Conservation (phyloP, 2,888 invertebrate genomes). For the Lithosia quadra region DNA sequence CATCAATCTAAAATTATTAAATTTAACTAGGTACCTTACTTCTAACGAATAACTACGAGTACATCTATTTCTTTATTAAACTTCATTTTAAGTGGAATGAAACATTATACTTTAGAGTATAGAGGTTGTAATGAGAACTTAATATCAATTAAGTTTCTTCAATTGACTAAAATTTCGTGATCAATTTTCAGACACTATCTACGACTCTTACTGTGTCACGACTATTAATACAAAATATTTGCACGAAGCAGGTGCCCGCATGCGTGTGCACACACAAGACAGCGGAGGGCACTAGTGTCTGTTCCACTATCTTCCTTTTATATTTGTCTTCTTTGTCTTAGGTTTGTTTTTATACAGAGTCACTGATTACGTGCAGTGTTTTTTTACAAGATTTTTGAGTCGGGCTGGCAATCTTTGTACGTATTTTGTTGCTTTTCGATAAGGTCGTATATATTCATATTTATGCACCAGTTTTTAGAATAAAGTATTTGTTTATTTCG, state of each 20-base stretch:
- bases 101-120: no score
- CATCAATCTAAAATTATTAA: no score
- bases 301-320: neutral
- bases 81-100: neutral
- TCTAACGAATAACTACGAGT: neutral
- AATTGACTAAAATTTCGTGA: neutral
- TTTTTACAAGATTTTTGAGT: no score
- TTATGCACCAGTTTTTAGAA: neutral
- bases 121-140: no score
- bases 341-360: neutral
- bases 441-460: neutral
- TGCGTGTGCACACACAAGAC: no score
- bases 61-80: neutral
- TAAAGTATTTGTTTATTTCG: neutral
- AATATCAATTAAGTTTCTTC: neutral
- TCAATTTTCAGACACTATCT: neutral
- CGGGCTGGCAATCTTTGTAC: neutral
- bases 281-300: no score
- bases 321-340: no score
- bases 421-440: neutral
- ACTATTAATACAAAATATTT: no score
- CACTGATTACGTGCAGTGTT: no score
- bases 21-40: neutral
- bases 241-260: no score
- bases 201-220: no score